phyloP scores from a whole-genome alignment of 1,140 invertebrate genomes.

The Rhagoletis pomonella region DNA sequence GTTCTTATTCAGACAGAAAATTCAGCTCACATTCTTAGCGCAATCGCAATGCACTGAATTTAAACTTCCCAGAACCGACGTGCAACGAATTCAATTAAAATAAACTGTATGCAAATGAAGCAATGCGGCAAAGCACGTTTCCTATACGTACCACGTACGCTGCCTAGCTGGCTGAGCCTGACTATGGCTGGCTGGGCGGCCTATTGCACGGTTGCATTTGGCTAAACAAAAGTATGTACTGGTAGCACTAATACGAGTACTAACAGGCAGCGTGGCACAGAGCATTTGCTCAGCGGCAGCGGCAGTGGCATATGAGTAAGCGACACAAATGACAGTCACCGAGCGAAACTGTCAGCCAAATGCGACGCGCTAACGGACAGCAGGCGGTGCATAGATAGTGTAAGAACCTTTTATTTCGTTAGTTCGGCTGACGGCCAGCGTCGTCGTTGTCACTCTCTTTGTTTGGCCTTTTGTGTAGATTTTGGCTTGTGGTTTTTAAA shows the following conservation, averaged over 20 bases:
- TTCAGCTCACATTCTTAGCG: constrained; percentile 22
- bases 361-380: neutral
- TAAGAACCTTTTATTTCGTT: constrained; percentile 16
- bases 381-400: neutral
- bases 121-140: constrained; percentile 29
- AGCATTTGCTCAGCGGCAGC: constrained; percentile 2
- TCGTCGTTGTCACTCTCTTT: neutral
- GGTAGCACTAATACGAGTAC: neutral
- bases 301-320: constrained; percentile 44
- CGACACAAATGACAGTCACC: neutral
- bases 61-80: constrained; percentile 46
- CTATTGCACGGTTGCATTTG: constrained; percentile 13
- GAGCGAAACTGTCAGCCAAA: constrained; percentile 3
- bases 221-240: neutral
- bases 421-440: neutral
- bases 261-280: constrained; percentile 17
- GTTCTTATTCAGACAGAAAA: neutral
- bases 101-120: constrained; percentile 48
- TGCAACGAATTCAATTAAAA: constrained; percentile 52
- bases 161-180: neutral
- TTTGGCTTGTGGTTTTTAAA: neutral
- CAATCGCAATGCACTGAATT: constrained; percentile 26
- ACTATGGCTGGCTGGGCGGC: constrained; percentile 1
- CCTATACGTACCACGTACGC: neutral
- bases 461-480: neutral